Conservation (phyloP, 2,888 invertebrate species). For the Pecten maximus region DNA sequence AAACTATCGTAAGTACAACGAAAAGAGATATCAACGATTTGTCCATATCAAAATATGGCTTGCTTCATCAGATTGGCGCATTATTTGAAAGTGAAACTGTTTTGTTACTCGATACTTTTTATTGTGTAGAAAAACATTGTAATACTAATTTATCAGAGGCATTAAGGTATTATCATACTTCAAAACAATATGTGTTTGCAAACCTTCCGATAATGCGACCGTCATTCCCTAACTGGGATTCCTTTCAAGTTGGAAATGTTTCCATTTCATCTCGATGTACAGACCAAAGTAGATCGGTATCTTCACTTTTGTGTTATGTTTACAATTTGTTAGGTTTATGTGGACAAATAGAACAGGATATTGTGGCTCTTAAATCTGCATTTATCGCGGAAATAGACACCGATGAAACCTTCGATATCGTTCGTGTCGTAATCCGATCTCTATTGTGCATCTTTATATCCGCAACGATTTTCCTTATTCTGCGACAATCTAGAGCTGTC, state of each 20-base stretch:
- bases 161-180: neutral
- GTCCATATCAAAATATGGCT: neutral
- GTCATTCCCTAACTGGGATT: neutral
- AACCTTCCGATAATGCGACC: neutral
- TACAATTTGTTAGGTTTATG: neutral
- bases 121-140: neutral
- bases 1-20: neutral
- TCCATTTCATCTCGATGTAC: neutral
- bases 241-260: neutral
- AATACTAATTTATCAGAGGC: neutral
- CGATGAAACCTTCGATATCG: neutral
- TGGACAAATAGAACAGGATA: neutral
- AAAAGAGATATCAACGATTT: neutral
- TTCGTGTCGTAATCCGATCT: neutral
- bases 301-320: neutral
- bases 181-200: neutral
- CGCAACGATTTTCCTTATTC: conserved; percentile 43
- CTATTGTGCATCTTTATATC: conserved; percentile 50
- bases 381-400: neutral
- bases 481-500: conserved; percentile 56
- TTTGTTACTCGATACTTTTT: neutral
- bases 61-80: neutral
- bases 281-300: neutral
- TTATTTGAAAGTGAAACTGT: neutral
- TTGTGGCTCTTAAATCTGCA: neutral